Base-by-base conservation (phyloP, 2,888 invertebrate genomes). In the Nowickia ferox region DNA sequence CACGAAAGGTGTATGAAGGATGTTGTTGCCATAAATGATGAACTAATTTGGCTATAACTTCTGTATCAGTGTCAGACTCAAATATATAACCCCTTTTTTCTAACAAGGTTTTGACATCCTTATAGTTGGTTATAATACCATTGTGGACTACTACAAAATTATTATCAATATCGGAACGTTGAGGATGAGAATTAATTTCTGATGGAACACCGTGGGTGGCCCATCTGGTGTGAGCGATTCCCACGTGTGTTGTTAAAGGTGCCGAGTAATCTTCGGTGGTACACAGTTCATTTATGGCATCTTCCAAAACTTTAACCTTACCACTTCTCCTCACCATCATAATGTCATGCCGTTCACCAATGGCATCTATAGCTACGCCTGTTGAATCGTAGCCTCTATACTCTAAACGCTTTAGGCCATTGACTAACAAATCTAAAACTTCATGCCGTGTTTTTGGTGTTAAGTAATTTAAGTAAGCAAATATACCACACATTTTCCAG, bases 321-420 rank as follows among this genome's bases (percentile, higher is more conserved):
- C 99, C 99, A 88, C 95, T 96, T 92, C 96, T 96, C 93, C 97
- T 98, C 89, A 99, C 95, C 90, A 99, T 95, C 86, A 96, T 94
- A 91, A 97, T 97, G 90, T 96, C 96, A 92, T 96, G 96, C 87
- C 94, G 94, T 90, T 96, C 95, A 1, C 84, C 86, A 53, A 95
- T 94, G 30, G 95, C 94, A 93, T 98, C 98, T 86, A 98, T 94
- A 69, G 98, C 97, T 88, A 98, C 96, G 87, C 99, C 99, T 85
- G 99, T 99, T 22, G 99, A 99, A 93, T 99, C 99, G 94, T 99
- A 99, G 87, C 99, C 99, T 91, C 99, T 96, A 94, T 99, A 99
- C 94, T 99, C 99, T 91, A 99, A 94, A 82, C 99, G 95, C 93
- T 99, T 98, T 86, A 99, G 94, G 77, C 99, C 99, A 92, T 96